Percentiles rank a stretch among this genome's conserved stretches.
These are phyloP conservation scores for Luidia sarsii DNA, from an alignment of 53 echinoderm and acorn worm genomes.

Conservation along the genomic window DNA sequence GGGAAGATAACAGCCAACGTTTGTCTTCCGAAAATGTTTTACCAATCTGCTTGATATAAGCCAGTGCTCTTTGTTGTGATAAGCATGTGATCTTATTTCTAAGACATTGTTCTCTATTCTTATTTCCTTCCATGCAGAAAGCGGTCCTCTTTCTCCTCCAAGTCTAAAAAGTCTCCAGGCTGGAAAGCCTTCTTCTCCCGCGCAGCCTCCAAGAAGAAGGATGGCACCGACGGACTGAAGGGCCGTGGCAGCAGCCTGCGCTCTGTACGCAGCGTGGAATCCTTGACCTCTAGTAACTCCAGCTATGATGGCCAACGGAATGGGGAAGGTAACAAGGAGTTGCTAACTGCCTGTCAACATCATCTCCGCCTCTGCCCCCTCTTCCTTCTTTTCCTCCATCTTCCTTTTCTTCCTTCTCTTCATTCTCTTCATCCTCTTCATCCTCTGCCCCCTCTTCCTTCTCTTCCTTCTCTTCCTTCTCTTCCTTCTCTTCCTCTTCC, in stretches of 20 bases:
- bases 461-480: no score
- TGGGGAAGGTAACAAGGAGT: no score
- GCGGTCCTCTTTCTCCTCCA: slow-evolving; percentile 63
- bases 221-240: slow-evolving; percentile 11
- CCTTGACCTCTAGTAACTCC: slow-evolving; percentile 69
- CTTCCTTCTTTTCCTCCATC: no score
- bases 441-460: no score
- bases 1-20: no score
- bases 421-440: no score
- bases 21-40: no score
- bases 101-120: not conserved
- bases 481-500: no score
- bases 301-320: slow-evolving; percentile 39
- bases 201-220: slow-evolving; percentile 64
- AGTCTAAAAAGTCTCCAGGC: slow-evolving; percentile 88
- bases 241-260: slow-evolving; percentile 62
- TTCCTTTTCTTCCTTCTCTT: no score
- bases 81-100: no score
- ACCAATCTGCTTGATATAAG: not conserved
- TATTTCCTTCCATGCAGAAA: slow-evolving; percentile 62
- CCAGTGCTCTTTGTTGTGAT: not conserved
- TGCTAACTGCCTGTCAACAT: no score
- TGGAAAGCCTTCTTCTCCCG: slow-evolving; percentile 84
- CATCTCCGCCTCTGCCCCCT: no score
- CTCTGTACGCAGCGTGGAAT: slow-evolving; percentile 89